phyloP scores from a whole-genome alignment of 1,140 invertebrate genomes.

The Dufourea novaeangliae region DNA sequence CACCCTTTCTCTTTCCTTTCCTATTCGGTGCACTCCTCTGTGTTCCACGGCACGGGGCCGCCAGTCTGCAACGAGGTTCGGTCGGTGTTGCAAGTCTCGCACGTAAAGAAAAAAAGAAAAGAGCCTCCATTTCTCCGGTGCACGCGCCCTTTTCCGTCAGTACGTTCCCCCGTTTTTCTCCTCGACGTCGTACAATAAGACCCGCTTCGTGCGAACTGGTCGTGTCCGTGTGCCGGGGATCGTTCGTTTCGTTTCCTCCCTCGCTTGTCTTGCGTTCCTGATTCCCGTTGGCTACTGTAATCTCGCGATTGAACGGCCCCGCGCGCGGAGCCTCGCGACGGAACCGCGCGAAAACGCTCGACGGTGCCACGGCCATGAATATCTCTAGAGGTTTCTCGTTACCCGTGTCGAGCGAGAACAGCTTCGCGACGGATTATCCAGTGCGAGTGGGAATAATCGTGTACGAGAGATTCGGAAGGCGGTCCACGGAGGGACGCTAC shows the following conservation, averaged over 20 bases:
- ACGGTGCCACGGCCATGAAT: neutral
- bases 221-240: neutral
- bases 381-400: neutral
- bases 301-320: neutral
- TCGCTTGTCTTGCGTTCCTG: neutral
- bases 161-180: too few relatives aligned
- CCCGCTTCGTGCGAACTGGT: too few relatives aligned
- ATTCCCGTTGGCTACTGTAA: neutral
- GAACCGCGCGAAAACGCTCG: too few relatives aligned
- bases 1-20: constrained; percentile 34
- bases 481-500: neutral
- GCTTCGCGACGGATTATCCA: neutral
- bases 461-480: neutral
- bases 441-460: constrained; percentile 3
- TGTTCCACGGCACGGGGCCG: constrained; percentile 36
- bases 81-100: constrained; percentile 50
- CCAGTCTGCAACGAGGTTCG: constrained; percentile 65
- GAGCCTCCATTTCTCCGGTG: neutral
- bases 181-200: too few relatives aligned
- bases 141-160: constrained; percentile 5
- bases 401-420: too few relatives aligned
- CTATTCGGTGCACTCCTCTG: constrained; percentile 39
- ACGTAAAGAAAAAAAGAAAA: neutral
- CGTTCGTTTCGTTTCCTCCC: neutral
- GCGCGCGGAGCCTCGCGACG: neutral